Conservation (phyloP, 2,888 invertebrate genomes). For the Acleris cristana region DNA sequence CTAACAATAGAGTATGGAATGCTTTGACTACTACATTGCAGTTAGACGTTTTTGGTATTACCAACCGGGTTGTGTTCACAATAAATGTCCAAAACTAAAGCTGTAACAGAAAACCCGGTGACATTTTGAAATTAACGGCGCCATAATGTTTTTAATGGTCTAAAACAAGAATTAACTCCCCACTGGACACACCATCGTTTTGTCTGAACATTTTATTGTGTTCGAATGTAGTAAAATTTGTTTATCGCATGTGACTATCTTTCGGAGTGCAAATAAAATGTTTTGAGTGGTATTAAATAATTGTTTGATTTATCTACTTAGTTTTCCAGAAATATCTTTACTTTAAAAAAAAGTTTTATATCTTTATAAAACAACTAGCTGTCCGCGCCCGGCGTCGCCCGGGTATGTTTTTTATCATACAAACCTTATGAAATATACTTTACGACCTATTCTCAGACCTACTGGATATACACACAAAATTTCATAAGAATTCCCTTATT, state of each 20-base stretch:
- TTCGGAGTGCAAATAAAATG: constrained; percentile 30
- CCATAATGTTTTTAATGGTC: constrained; percentile 75
- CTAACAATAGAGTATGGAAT: too few species aligned
- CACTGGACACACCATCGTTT: constrained; percentile 64
- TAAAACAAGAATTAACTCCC: constrained; percentile 60
- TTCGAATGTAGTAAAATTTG: constrained; percentile 65
- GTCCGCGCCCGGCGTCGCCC: too few species aligned
- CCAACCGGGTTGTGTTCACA: constrained; percentile 25
- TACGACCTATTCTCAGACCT: too few species aligned
- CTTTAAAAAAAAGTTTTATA: too few species aligned
- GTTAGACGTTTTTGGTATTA: neutral
- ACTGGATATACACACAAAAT: too few species aligned
- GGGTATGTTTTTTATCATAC: too few species aligned
- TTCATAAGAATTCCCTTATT: neutral
- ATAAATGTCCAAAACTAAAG: constrained; percentile 76
- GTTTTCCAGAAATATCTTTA: too few species aligned
- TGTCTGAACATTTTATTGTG: constrained; percentile 71
- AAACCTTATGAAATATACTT: too few species aligned
- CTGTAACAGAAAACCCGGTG: constrained; percentile 65
- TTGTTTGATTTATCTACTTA: neutral
- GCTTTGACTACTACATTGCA: too few species aligned
- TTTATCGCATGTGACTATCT: constrained; percentile 28
- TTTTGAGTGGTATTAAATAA: constrained; percentile 15
- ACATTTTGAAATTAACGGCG: constrained; percentile 72
- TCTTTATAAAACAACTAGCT: too few species aligned